Evolutionary conservation across 2,797 vertebrate genomes (phyloP), one percentile per base, ranked within the genome.

Genomic region (Diglossa cyanea): DNA sequence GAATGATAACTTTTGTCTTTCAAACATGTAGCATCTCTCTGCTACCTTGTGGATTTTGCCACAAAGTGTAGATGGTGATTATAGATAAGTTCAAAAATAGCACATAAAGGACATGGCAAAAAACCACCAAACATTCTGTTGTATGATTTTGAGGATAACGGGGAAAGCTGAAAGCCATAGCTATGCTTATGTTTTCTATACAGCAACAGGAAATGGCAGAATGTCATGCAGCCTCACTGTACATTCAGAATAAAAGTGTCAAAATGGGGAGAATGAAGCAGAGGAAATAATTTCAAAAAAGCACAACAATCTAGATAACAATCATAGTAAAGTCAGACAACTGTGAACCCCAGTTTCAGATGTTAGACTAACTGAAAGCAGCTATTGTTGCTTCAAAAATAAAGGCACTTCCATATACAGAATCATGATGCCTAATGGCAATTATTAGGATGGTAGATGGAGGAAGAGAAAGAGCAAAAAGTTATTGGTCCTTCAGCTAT

Each of bases 121-220:
- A 70, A 62, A 8, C 0, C 37, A 51, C 25, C 21, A 17, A 18
- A 1, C 3, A 10, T 76, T 90, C 17, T 68, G 18, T 74, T 90
- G 50, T 53, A 86, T 92, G 90, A 58, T 94, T 95, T 96, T 80
- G 75, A 93, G 51, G 47, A 96, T 90, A 92, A 91, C 8, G 21
- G 84, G n/a, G 54, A 90, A 95, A 86, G 18, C 63, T 50, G 80
- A 88, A 95, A 96, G 91, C 55, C 37, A 21, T 50, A 45, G 37
- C 19, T 61, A 61, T 40, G 81, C 62, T 95, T 78, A 91, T n/a
- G 14, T 71, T 81, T 66, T 94, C 75, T 23, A 25, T 35, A 44
- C 58, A 90, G n/a, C 63, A 92, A 80, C 35, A 84, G n/a, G 53
- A 90, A 91, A 93, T 78, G n/a, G 53, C 24, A 94, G 26, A 84